Percentiles rank a stretch among this genome's conserved stretches.
Evolutionary conservation across 2,888 invertebrate species (phyloP).

Genomic region (Eilema depressum): DNA sequence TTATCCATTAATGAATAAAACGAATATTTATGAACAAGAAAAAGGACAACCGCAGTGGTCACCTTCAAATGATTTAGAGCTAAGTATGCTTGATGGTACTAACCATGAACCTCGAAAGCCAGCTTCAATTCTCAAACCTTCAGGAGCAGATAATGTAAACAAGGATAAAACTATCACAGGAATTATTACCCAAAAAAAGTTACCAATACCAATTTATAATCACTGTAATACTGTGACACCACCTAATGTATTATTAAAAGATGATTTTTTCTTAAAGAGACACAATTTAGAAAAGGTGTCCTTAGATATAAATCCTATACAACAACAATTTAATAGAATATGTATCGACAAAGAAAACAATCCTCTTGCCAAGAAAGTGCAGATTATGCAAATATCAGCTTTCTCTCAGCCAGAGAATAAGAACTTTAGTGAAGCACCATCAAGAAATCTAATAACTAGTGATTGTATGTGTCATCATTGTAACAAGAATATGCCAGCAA

Average conservation of each 20-base stretch:
- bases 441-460: slow-evolving; percentile 26
- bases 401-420: slow-evolving; percentile 29
- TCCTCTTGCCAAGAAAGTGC: slow-evolving; percentile 60
- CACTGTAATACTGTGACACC: slow-evolving; percentile 56
- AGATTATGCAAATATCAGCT: slow-evolving; percentile 55
- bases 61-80: slow-evolving; percentile 75
- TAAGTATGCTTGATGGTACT: slow-evolving; percentile 75
- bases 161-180: slow-evolving; percentile 16
- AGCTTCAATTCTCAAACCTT: slow-evolving; percentile 41
- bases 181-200: slow-evolving; percentile 24
- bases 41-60: slow-evolving; percentile 51
- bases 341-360: slow-evolving; percentile 72
- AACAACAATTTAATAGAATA: slow-evolving; percentile 59
- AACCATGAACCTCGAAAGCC: slow-evolving; percentile 56
- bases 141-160: slow-evolving; percentile 27
- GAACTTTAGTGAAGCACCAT: slow-evolving; percentile 22
- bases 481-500: slow-evolving; percentile 43
- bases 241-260: slow-evolving; percentile 61
- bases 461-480: slow-evolving; percentile 73
- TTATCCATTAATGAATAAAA: slow-evolving; percentile 70
- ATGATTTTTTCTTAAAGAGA: slow-evolving; percentile 74
- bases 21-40: slow-evolving; percentile 51
- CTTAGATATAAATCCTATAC: slow-evolving; percentile 53
- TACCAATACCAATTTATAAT: slow-evolving; percentile 45
- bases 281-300: slow-evolving; percentile 63